These are phyloP conservation scores for Cephus pygmeus DNA, from an alignment of 2,888 invertebrate species.

Conservation along the genomic window DNA sequence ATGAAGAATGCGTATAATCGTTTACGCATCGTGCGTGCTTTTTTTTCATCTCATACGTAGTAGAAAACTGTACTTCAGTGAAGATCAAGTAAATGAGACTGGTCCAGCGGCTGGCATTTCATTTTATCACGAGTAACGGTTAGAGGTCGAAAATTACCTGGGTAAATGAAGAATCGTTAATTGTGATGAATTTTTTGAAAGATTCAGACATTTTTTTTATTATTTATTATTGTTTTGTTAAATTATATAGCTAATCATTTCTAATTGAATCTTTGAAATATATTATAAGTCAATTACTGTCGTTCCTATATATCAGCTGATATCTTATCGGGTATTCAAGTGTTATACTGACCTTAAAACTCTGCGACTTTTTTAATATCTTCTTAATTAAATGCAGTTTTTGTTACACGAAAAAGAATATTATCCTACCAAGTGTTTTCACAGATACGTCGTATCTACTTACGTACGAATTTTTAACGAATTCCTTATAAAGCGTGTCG, in stretches of 20 bases:
- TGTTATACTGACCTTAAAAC: background rate
- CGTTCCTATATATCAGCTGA: background rate
- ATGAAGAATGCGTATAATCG: background rate
- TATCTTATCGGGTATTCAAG: background rate
- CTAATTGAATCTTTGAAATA: background rate
- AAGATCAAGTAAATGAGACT: background rate
- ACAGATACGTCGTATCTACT: background rate
- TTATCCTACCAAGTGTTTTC: background rate
- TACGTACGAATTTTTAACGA: background rate
- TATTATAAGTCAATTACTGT: background rate
- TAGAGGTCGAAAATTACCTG: background rate
- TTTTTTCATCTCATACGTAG: background rate
- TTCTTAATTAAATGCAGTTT: background rate
- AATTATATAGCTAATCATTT: background rate
- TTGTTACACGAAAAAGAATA: background rate
- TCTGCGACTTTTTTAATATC: background rate
- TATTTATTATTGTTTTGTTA: background rate
- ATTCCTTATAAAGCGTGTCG: background rate
- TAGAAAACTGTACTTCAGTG: background rate
- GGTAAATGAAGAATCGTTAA: background rate
- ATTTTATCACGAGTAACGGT: background rate
- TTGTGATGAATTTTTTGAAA: no score
- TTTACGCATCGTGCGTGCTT: background rate
- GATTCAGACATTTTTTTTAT: background rate
- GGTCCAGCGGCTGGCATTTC: background rate